Evolutionary conservation across 2,888 invertebrate genomes (phyloP).

Genomic region (Vannuccia rotundouncinata): DNA sequence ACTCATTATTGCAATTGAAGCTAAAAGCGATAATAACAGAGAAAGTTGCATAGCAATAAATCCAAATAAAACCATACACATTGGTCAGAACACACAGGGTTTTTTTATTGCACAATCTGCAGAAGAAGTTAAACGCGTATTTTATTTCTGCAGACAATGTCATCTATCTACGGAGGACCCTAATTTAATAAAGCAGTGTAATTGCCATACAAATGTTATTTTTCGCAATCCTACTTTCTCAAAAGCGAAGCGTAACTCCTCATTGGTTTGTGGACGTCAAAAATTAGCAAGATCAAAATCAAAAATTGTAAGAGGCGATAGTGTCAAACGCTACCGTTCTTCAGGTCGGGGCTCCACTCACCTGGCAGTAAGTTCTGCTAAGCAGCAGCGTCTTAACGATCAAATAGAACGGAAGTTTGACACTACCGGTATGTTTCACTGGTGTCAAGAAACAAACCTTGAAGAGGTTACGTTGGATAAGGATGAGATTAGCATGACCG

Average conservation of each 20-base stretch:
- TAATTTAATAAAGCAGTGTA: conserved; percentile 14
- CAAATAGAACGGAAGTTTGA: conserved; percentile 63
- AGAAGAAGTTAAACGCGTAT: conserved; percentile 62
- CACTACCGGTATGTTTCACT: conserved; percentile 99
- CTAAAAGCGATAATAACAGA: conserved; percentile 62
- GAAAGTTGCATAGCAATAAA: conserved; percentile 98
- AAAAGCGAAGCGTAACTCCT: not conserved
- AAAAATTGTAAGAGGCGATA: too few species aligned
- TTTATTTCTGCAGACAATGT: conserved; percentile 98
- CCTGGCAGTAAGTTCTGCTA: not conserved
- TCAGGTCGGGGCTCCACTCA: not conserved
- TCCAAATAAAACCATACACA: conserved; percentile 73
- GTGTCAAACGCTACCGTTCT: too few species aligned
- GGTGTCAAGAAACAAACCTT: conserved; percentile 92
- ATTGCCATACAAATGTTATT: conserved; percentile 8
- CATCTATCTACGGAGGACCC: conserved; percentile 59
- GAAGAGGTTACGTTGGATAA: conserved; percentile 94
- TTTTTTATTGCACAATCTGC: conserved; percentile 97
- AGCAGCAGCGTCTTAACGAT: conserved; percentile 28
- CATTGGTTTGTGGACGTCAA: not conserved
- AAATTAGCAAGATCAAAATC: too few species aligned
- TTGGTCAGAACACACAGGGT: conserved; percentile 95
- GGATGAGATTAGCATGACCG: conserved; percentile 98
- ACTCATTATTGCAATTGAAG: conserved; percentile 91
- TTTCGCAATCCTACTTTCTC: conserved; percentile 28